Evolutionary conservation across 2,888 invertebrate species (phyloP), one percentile per base, ranked within the genome.

Genomic region (Harpalus rufipes): DNA sequence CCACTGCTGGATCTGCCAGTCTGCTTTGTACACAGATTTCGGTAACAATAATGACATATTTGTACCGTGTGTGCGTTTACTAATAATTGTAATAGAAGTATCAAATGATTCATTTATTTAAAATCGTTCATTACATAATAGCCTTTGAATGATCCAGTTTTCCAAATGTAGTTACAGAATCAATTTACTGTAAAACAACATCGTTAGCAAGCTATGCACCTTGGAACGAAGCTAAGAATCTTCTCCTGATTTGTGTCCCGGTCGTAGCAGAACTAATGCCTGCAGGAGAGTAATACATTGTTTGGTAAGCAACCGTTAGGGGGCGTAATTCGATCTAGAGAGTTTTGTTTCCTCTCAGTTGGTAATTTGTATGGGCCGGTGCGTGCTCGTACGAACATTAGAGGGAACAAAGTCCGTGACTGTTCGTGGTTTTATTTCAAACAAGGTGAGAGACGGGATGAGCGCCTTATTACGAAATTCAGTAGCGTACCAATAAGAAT

Each of bases 331-430:
- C 84, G 84, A 84, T 84, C 65, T 78, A 61, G 72, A 65, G 84
- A 84, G 76, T 84, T 84, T 83, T 78, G 78, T 84, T 65, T 65
- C 65, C 78, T 78, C 78, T 63, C 61, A 84, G 78, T 84, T 84
- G 78, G 84, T 84, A 84, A 84, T 84, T 84, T 78, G 78, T 84
- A 84, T 84, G 84, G 78, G 76, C 76, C 78, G 78, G 78, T 84
- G 84, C 84, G 84, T 84, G 78, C 78, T 84, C 63, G 83, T 83
- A 83, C 76, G 83, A 59, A 84, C 84, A 84, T 84, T 84, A 84
- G 63, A 74, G 78, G 78, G 76, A 78, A 63, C 78, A 76, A 84
- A 65, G 63, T 63, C 63, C 76, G 61, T 84, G 78, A 44, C 63
- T 78, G 84, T 84, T 78, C 63, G 78, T 78, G 84, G 76, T 84